These are phyloP conservation scores for Sula dactylatra DNA, from an alignment of 2,113 vertebrate species.

Conservation along the genomic window DNA sequence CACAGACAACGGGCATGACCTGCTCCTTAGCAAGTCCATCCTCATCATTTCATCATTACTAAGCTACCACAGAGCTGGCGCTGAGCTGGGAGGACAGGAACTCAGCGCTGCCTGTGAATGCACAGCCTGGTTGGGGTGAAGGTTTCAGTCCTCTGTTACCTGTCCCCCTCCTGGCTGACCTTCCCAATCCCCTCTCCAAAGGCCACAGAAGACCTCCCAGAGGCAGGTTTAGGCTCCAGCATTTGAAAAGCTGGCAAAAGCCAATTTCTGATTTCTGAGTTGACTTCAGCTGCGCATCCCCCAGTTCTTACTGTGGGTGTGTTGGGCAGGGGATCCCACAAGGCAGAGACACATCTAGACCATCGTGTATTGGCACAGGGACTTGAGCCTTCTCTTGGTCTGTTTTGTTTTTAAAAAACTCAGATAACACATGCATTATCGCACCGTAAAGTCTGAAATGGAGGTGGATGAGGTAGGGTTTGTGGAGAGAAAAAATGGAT, in stretches of 20 bases:
- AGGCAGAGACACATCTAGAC: not conserved
- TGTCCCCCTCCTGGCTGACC: not conserved
- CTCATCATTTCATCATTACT: not conserved
- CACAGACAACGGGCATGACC: not conserved
- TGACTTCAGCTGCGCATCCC: not conserved
- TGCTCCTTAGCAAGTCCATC: not conserved
- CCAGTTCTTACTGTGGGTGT: not conserved
- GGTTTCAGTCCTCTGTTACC: not conserved
- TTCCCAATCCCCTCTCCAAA: not conserved
- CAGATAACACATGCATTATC: not conserved
- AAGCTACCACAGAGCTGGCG: not conserved
- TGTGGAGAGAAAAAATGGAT: not conserved
- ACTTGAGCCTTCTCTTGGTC: not conserved
- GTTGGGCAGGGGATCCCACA: not conserved
- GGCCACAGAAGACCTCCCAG: not conserved
- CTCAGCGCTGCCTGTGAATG: rapidly evolving
- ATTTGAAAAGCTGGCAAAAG: not conserved
- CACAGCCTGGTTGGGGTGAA: not conserved
- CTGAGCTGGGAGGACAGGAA: not conserved
- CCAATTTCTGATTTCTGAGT: not conserved
- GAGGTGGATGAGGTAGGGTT: not conserved
- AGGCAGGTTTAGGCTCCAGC: not conserved
- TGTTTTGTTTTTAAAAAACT: not conserved
- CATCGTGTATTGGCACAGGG: rapidly evolving
- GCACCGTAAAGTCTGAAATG: not conserved